Evolutionary conservation across 1,140 invertebrate genomes (phyloP).

Genomic region (Pentalonia nigronervosa): DNA sequence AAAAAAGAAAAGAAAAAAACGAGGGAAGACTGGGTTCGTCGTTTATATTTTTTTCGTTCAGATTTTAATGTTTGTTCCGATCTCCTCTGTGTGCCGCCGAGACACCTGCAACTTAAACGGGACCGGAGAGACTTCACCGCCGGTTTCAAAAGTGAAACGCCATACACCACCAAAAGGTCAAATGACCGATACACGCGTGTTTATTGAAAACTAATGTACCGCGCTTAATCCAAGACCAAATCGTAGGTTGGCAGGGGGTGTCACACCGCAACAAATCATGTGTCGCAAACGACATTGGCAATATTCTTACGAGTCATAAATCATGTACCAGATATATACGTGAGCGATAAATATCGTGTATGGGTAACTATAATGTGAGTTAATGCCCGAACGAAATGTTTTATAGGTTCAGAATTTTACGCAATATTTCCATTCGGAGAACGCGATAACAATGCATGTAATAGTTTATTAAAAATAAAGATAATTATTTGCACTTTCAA

Average conservation of each 20-base stretch:
- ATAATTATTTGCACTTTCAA: background rate
- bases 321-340: background rate
- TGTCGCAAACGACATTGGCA: conserved; percentile 5
- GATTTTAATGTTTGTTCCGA: background rate
- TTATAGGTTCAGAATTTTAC: background rate
- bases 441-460: background rate
- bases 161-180: conserved; percentile 25
- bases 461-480: background rate
- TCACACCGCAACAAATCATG: background rate
- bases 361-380: background rate
- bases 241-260: background rate
- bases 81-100: background rate
- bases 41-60: background rate
- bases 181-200: conserved; percentile 42
- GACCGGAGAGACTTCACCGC: too few species aligned
- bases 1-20: background rate
- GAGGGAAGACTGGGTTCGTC: background rate
- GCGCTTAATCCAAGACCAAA: background rate
- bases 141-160: background rate
- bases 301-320: conserved; percentile 47
- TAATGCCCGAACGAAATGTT: background rate
- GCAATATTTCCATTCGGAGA: background rate
- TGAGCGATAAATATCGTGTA: background rate
- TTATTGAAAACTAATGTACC: conserved; percentile 53
- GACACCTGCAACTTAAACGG: background rate